Evolutionary conservation across 2,113 vertebrate genomes (phyloP).

Genomic region (Dipodomys ordii): DNA sequence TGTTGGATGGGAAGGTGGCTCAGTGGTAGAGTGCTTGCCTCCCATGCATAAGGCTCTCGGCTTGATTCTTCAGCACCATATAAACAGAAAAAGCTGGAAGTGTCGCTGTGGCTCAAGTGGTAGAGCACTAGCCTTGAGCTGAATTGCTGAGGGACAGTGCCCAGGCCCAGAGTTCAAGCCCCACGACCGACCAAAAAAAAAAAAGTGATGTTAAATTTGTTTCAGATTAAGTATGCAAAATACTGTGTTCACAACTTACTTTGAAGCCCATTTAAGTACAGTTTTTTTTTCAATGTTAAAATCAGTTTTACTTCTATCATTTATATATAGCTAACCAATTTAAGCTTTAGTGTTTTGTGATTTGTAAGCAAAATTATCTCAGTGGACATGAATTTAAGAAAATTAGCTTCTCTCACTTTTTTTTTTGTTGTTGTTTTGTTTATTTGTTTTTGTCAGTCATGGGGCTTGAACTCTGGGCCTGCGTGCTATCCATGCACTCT

Average conservation of each 20-base stretch:
- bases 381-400: neutral
- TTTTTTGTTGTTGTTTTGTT: too few relatives aligned
- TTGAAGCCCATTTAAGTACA: neutral
- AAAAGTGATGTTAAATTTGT: slow-evolving; percentile 40
- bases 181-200: neutral
- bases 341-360: neutral
- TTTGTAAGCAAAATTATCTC: slow-evolving; percentile 1
- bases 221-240: slow-evolving; percentile 21
- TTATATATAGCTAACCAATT: neutral
- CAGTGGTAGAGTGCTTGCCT: too few relatives aligned
- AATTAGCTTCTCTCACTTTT: neutral
- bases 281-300: neutral
- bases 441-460: too few relatives aligned
- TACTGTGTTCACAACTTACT: slow-evolving; percentile 13
- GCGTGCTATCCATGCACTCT: too few relatives aligned
- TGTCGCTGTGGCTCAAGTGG: too few relatives aligned
- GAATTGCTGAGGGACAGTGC: too few relatives aligned
- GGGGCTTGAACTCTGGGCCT: too few relatives aligned
- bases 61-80: too few relatives aligned
- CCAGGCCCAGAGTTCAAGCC: too few relatives aligned
- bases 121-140: too few relatives aligned
- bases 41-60: too few relatives aligned
- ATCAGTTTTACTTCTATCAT: slow-evolving; percentile 40
- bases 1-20: neutral
- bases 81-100: too few relatives aligned